These are phyloP conservation scores for Phthorimaea operculella DNA, from an alignment of 1,140 invertebrate genomes.

Conservation along the genomic window DNA sequence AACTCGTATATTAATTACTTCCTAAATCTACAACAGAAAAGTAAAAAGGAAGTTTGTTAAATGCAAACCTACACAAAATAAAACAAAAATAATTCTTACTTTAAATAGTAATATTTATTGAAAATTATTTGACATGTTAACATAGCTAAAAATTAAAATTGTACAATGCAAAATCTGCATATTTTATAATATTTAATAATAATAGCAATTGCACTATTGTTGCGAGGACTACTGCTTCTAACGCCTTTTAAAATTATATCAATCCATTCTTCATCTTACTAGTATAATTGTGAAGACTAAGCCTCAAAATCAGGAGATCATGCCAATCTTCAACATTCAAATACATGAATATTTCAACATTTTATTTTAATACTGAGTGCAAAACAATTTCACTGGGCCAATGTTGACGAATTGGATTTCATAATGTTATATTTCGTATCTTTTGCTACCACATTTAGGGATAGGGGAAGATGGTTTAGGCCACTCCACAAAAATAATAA, in stretches of 20 bases:
- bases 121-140: constrained; percentile 63
- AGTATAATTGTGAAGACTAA: constrained; percentile 35
- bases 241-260: constrained; percentile 43
- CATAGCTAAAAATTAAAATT: constrained; percentile 66
- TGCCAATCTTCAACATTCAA: constrained; percentile 39
- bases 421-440: background rate
- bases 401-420: background rate
- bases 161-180: constrained; percentile 64
- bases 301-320: constrained; percentile 52
- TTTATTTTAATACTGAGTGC: constrained; percentile 53
- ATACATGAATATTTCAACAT: constrained; percentile 37
- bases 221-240: constrained; percentile 64
- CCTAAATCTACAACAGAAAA: no score
- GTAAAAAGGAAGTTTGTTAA: constrained; percentile 12
- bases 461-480: constrained; percentile 42
- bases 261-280: constrained; percentile 44
- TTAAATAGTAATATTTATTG: constrained; percentile 65
- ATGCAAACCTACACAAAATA: constrained; percentile 37
- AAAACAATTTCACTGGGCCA: constrained; percentile 25
- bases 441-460: background rate
- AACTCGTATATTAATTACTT: background rate
- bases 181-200: constrained; percentile 58
- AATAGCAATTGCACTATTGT: constrained; percentile 65
- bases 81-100: constrained; percentile 60
- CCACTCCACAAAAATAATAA: constrained; percentile 33